Evolutionary conservation across 2,113 vertebrate species (phyloP), one percentile per base, ranked within the genome.

Genomic region (Macquaria australasica): DNA sequence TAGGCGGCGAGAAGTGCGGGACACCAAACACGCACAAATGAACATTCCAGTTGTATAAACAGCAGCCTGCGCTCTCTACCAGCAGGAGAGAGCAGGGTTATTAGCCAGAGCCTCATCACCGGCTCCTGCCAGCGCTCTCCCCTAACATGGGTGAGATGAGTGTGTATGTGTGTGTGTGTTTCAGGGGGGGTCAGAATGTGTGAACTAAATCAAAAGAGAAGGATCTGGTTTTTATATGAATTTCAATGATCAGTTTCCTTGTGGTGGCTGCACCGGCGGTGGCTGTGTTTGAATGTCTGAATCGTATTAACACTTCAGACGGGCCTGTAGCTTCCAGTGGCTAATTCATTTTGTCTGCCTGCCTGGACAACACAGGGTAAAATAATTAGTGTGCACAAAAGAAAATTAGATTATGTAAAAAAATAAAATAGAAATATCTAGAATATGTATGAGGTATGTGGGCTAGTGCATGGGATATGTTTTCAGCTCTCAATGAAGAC

Each of bases 11-110:
- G 77, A 81, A 60, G 87, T 37, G 51, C 20, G 68, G 93, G 91
- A 91, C 90, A 93, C 73, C 71, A 89, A 90, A 83, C 82, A 77
- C 37, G 74, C 73, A 87, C 84, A 95, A 94, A 93, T 92, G 82
- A 91, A 93, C 89, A 93, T 92, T 93, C 88, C 91, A 93, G 87
- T 93, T 89, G 93, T 88, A 92, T 93, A 94, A 94, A 93, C 90
- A 92, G 87, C 89, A 83, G 89, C 76, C 85, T 66, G 85, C 14
- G 67, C 88, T 90, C 72, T 72, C 45, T 69, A 88, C 67, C 87
- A 91, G 89, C 87, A 87, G 89, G 91, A 79, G 85, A 84, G 87
- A 77, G 67, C 43, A 58, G 34, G 77, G 85, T 84, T 92, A 92
- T 93, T 92, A 91, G 86, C 90, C 71, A 59, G 60, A 77, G 64